Evolutionary conservation across 2,888 invertebrate genomes (phyloP), one percentile per base, ranked within the genome.

Genomic region (Xanthia togata): DNA sequence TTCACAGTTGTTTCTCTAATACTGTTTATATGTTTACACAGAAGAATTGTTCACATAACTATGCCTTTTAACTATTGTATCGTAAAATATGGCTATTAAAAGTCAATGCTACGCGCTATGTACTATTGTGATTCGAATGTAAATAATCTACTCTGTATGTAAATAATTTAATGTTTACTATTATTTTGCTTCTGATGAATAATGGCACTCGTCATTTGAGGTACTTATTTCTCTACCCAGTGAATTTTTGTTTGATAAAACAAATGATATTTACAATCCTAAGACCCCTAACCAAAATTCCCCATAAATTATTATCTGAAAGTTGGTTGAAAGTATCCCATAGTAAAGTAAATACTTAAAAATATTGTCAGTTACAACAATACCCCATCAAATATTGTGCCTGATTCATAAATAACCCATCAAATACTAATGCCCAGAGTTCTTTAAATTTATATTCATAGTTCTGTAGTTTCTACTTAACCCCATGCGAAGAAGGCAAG

Each of bases 41-140:
- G 47, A 68, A 44, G 59, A 72, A 57, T 53, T 59, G 12, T 62
- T 38, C n/a, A 57, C 31, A 20, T 69, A 81, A 0, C n/a, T 55
- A 31, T 26, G 65, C 31, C n/a, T 57, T 62, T 68, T 55, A 23
- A 63, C 31, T 35, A 68, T 59, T 72, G 65, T 70, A 23, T 83
- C 57, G 31, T 81, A 73, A 73, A 72, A 44, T 57, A 59, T 47
- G 57, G 38, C 23, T 64, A 26, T 50, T 31, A 20, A 23, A 60
- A 65, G 4, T 35, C 31, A 79, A 41, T 55, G 20, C 12, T 31
- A 67, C 2, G 20, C 64, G 0, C 4, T 31, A 17, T 41, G 2
- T 20, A 35, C 0, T 35, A 3, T 35, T 57, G 26, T 31, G 35
- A 64, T 57, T 44, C 23, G 0, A 50, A 59, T 79, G 63, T 23